Conservation (phyloP, 2,113 vertebrate genomes). For the Osmerus eperlanus region DNA sequence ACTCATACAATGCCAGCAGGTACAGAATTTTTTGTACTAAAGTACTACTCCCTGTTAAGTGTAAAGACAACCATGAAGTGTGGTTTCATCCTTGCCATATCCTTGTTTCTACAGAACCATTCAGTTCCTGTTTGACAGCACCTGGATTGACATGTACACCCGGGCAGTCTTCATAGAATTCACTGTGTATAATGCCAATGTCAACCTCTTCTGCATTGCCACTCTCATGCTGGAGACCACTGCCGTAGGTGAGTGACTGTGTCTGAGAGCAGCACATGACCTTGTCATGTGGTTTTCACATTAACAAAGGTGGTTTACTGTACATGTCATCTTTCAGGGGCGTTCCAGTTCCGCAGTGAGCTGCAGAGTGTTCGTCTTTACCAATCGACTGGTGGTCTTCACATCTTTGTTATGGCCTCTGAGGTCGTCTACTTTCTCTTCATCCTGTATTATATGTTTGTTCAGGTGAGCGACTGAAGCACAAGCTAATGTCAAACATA, state of each 20-base stretch:
- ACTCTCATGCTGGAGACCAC: conserved; percentile 82
- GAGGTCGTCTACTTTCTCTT: conserved; percentile 86
- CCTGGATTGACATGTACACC: conserved; percentile 84
- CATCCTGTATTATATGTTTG: conserved; percentile 85
- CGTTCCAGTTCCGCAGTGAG: conserved; percentile 74
- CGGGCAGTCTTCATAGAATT: conserved; percentile 88
- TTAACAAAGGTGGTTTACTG: not conserved
- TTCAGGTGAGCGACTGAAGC: conserved; percentile 75
- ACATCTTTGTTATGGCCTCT: conserved; percentile 80
- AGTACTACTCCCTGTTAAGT: too few species aligned
- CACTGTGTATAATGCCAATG: conserved; percentile 89
- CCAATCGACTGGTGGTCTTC: conserved; percentile 75
- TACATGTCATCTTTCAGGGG: conserved; percentile 64
- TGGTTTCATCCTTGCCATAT: not conserved
- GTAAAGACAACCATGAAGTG: too few species aligned
- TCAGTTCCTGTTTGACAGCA: conserved; percentile 76
- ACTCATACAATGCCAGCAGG: conserved; percentile 74
- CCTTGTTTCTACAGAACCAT: conserved; percentile 71
- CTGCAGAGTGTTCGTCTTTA: conserved; percentile 82
- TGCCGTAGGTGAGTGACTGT: conserved; percentile 64
- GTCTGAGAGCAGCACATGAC: not conserved
- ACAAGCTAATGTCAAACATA: too few species aligned
- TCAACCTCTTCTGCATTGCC: conserved; percentile 89
- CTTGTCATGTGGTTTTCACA: not conserved
- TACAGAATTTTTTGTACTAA: not conserved